Evolutionary conservation across 2,797 vertebrate genomes (phyloP).

Genomic region (Sylvilagus floridanus): DNA sequence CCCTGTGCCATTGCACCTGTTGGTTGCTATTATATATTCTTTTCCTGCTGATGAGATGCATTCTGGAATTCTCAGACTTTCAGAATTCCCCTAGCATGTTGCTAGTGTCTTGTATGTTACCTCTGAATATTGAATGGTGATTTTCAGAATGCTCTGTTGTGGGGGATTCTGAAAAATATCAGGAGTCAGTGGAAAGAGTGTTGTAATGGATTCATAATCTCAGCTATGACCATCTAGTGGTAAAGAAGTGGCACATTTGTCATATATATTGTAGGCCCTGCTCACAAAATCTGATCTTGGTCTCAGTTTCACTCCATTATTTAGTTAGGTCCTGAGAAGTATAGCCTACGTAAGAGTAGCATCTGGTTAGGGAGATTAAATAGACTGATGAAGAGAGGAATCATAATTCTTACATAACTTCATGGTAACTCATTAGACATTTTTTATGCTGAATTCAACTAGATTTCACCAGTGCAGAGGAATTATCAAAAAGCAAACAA

Average conservation of each 20-base stretch:
- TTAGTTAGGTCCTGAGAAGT: background rate
- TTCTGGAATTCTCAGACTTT: background rate
- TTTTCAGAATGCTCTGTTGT: background rate
- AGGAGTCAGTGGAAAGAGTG: background rate
- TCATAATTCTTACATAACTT: background rate
- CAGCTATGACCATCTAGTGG: background rate
- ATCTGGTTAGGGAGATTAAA: background rate
- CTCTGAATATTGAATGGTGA: background rate
- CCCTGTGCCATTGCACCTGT: rapidly evolving
- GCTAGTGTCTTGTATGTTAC: background rate
- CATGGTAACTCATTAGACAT: background rate
- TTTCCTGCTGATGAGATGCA: background rate
- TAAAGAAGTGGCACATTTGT: too few relatives aligned
- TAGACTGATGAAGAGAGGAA: background rate
- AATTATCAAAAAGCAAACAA: background rate
- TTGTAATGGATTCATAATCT: background rate
- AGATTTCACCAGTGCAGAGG: constrained; percentile 17
- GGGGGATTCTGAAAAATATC: background rate
- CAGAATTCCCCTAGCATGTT: background rate
- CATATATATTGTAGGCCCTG: too few relatives aligned
- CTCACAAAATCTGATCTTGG: background rate
- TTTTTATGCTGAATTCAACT: background rate
- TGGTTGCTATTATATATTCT: background rate
- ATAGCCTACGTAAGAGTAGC: background rate
- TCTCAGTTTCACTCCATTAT: background rate